These are phyloP conservation scores for Ashinkailepas kermadecensis DNA, from an alignment of 2,888 invertebrate genomes.

Conservation along the genomic window DNA sequence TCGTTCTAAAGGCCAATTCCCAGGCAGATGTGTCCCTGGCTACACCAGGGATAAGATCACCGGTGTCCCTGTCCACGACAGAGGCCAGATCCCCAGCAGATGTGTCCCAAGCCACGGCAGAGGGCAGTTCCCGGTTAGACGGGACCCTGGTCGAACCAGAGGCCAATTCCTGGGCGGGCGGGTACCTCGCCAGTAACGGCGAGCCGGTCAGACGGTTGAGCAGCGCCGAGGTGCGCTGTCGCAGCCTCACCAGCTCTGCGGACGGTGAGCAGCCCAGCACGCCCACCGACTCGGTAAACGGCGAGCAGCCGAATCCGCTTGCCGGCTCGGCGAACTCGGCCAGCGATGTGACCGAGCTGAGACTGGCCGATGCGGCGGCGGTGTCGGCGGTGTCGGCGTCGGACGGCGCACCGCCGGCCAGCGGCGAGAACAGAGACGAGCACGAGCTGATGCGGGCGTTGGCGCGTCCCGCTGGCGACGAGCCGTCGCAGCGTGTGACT, in stretches of 20 bases:
- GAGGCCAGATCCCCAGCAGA: too few species aligned
- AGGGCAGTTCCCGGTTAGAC: too few species aligned
- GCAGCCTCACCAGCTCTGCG: background rate
- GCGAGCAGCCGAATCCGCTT: background rate
- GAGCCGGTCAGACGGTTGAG: background rate
- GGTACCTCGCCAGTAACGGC: background rate
- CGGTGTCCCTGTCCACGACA: too few species aligned
- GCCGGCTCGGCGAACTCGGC: background rate
- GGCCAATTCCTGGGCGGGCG: too few species aligned
- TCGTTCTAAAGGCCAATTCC: too few species aligned
- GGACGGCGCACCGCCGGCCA: background rate
- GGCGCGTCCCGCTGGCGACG: background rate
- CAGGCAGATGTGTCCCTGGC: too few species aligned
- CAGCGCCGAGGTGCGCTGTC: background rate
- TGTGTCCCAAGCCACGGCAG: too few species aligned
- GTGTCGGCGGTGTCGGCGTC: background rate
- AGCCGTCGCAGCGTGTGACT: background rate
- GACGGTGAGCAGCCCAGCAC: background rate
- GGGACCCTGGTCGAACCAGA: too few species aligned
- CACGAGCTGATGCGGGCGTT: background rate
- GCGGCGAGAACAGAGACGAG: slow-evolving; percentile 12
- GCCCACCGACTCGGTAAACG: background rate
- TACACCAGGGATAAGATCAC: too few species aligned
- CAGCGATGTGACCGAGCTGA: background rate
- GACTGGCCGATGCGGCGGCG: background rate